phyloP scores from a whole-genome alignment of 2,797 vertebrate species.

The Microchirus variegatus region DNA sequence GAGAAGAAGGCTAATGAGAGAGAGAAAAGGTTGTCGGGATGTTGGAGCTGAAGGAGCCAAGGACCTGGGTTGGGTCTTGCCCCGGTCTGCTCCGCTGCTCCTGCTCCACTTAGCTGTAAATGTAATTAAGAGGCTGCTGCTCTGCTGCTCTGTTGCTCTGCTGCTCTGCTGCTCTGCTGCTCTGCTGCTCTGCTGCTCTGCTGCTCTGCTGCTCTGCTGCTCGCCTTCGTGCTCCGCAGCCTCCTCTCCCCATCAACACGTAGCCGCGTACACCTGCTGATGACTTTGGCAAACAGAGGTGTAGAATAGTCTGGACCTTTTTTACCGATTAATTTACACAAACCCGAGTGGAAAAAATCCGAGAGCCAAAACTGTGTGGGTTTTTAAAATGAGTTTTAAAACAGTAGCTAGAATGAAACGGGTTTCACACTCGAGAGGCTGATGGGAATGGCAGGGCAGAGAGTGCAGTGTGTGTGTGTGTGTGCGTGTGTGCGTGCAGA shows the following conservation, averaged over 20 bases:
- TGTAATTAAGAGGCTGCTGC: conserved; percentile 79
- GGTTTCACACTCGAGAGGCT: conserved; percentile 20
- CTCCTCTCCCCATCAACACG: conserved; percentile 42
- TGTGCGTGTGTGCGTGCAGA: too few species aligned
- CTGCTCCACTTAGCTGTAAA: conserved; percentile 77
- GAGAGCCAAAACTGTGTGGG: conserved; percentile 29
- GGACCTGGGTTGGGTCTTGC: conserved; percentile 55
- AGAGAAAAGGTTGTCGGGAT: conserved; percentile 49
- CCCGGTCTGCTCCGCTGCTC: conserved; percentile 60
- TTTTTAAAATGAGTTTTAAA: conserved; percentile 25
- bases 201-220: conserved; percentile 71
- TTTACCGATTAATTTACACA: conserved; percentile 57
- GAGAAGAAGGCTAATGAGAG: conserved; percentile 55
- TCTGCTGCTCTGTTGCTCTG: too few species aligned
- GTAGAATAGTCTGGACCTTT: conserved; percentile 53
- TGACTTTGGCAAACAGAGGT: conserved; percentile 65
- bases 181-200: conserved; percentile 62
- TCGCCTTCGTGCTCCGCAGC: conserved; percentile 56
- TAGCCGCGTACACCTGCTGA: conserved; percentile 49
- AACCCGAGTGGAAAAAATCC: conserved; percentile 43
- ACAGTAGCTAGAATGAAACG: conserved; percentile 6
- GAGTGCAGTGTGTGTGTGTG: conserved; percentile 37
- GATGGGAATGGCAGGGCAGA: conserved; percentile 2
- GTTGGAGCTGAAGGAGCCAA: conserved; percentile 55
- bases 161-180: conserved; percentile 70